These are phyloP conservation scores for Ellobium chinense DNA, from an alignment of 2,888 invertebrate species.

Conservation along the genomic window DNA sequence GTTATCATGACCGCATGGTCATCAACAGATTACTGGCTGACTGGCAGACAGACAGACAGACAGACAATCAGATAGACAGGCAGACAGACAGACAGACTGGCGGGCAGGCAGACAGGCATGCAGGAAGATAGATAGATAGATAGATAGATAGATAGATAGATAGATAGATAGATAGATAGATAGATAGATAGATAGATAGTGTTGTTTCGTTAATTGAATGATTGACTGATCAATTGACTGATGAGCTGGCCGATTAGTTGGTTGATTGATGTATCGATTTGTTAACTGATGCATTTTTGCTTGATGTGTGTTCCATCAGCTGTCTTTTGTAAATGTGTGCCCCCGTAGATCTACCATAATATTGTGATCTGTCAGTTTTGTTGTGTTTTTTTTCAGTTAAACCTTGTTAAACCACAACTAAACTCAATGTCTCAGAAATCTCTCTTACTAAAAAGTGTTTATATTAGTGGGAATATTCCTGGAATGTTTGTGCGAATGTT, in stretches of 20 bases:
- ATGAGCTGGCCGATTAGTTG: background rate
- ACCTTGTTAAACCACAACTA: too few relatives aligned
- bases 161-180: constrained; percentile 23
- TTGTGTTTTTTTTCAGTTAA: too few relatives aligned
- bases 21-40: background rate
- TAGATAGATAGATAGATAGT: constrained; percentile 17
- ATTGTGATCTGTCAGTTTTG: too few relatives aligned
- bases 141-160: constrained; percentile 22
- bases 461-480: too few relatives aligned
- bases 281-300: too few relatives aligned
- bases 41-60: background rate
- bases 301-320: too few relatives aligned
- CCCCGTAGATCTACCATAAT: too few relatives aligned
- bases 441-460: too few relatives aligned
- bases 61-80: constrained; percentile 19
- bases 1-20: too few relatives aligned
- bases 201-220: background rate
- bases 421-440: too few relatives aligned
- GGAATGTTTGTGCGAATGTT: too few relatives aligned
- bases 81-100: constrained; percentile 23
- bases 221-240: background rate
- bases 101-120: constrained; percentile 7
- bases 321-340: too few relatives aligned
- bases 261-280: background rate
- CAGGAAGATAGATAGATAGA: constrained; percentile 14